A percentile compares a stretch with the other conserved stretches of the same genome.
Conservation (phyloP, 2,113 vertebrate species). For the Notothenia rossii region DNA sequence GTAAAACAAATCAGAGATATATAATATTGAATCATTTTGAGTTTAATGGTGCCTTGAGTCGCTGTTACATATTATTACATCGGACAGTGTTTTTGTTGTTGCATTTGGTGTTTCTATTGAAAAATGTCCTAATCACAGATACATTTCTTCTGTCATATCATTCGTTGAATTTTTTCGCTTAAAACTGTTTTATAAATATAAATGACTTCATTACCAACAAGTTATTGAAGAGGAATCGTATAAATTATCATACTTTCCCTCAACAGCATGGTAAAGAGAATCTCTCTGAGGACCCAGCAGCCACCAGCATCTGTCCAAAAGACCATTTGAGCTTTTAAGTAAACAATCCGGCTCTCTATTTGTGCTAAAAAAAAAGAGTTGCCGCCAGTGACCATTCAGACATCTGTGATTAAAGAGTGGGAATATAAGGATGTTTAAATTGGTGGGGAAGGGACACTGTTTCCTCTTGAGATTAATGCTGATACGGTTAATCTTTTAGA, state of each 20-base stretch:
- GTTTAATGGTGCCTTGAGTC: background rate
- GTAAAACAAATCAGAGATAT: background rate
- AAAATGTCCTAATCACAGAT: too few relatives aligned
- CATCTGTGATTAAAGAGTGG: constrained; percentile 36
- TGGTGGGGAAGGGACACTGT: constrained; percentile 5
- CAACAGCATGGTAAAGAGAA: background rate
- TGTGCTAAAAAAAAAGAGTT: constrained; percentile 8
- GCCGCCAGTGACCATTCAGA: constrained; percentile 5
- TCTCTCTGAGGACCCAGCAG: constrained; percentile 6
- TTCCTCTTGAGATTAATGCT: background rate
- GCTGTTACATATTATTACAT: background rate
- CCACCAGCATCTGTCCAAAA: constrained; percentile 29
- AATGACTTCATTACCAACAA: background rate
- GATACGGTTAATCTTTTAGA: background rate
- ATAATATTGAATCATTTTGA: background rate
- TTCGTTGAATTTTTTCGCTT: background rate
- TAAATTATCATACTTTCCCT: background rate
- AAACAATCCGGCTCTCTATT: constrained; percentile 11
- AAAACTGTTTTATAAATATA: background rate
- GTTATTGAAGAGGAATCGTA: background rate
- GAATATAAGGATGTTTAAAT: constrained; percentile 6
- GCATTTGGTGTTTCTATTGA: background rate
- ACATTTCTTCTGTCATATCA: background rate
- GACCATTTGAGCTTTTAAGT: constrained; percentile 20
- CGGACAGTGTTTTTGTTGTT: background rate